phyloP scores from a whole-genome alignment of 2,888 invertebrate species.

The Drosophila histrio region DNA sequence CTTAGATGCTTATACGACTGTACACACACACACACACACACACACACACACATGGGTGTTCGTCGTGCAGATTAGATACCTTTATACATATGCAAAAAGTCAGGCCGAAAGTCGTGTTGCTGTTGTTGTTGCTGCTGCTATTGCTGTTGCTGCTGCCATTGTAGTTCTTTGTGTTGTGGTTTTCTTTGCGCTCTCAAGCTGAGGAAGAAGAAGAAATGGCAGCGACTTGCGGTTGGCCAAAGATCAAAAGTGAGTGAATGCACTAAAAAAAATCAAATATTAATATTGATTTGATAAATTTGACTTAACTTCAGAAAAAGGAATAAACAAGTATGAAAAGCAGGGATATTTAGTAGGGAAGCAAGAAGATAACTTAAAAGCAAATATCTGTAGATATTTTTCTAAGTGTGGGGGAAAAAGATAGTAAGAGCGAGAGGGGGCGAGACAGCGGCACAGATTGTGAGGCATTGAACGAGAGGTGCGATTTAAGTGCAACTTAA shows the following conservation, averaged over 20 bases:
- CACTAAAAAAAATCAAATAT: too few relatives aligned
- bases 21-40: slow-evolving; percentile 41
- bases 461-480: slow-evolving; percentile 47
- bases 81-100: slow-evolving; percentile 75
- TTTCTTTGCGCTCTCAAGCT: slow-evolving; percentile 27
- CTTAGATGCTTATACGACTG: slow-evolving; percentile 71
- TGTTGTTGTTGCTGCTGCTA: slow-evolving; percentile 41
- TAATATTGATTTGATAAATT: too few relatives aligned
- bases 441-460: slow-evolving; percentile 13
- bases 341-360: too few relatives aligned
- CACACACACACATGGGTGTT: slow-evolving; percentile 21
- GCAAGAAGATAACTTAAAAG: too few relatives aligned
- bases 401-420: slow-evolving; percentile 14
- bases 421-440: background rate
- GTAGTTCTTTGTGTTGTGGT: slow-evolving; percentile 50
- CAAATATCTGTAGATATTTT: too few relatives aligned
- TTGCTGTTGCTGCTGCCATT: slow-evolving; percentile 48
- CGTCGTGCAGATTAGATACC: slow-evolving; percentile 70
- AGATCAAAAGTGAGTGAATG: slow-evolving; percentile 53
- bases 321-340: too few relatives aligned
- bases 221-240: slow-evolving; percentile 46
- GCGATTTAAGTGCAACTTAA: slow-evolving; percentile 74
- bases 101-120: slow-evolving; percentile 58
- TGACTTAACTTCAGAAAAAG: too few relatives aligned
- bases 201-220: slow-evolving; percentile 59